These are phyloP conservation scores for Brachionus sp. DNA, from an alignment of 1,140 invertebrate genomes.

Conservation along the genomic window DNA sequence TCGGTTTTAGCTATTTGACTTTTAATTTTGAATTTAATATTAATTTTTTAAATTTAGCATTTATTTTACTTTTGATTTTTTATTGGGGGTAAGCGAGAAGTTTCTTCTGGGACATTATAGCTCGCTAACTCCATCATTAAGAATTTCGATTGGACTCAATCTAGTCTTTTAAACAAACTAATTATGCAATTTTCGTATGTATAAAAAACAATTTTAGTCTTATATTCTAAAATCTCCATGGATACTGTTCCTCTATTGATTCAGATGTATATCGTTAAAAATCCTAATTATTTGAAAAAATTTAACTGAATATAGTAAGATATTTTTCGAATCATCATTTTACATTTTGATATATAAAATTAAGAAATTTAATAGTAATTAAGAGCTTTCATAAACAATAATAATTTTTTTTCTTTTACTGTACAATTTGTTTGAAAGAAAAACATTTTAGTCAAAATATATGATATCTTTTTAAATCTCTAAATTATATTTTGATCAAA, in stretches of 20 bases:
- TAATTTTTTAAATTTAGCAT: background rate
- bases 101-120: background rate
- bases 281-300: background rate
- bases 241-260: background rate
- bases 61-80: background rate
- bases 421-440: too few species aligned
- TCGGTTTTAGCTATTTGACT: background rate
- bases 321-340: too few species aligned
- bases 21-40: background rate
- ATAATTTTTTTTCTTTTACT: too few species aligned
- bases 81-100: background rate
- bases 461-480: too few species aligned
- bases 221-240: background rate
- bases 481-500: too few species aligned
- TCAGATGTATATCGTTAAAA: background rate
- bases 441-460: too few species aligned
- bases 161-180: background rate
- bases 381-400: too few species aligned
- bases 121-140: background rate
- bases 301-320: too few species aligned
- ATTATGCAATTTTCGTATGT: slow-evolving; percentile 1
- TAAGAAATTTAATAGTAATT: too few species aligned
- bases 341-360: too few species aligned
- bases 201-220: background rate
- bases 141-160: background rate